These are phyloP conservation scores for Tryphoninae sp. DNA, from an alignment of 2,888 invertebrate genomes.

Conservation along the genomic window DNA sequence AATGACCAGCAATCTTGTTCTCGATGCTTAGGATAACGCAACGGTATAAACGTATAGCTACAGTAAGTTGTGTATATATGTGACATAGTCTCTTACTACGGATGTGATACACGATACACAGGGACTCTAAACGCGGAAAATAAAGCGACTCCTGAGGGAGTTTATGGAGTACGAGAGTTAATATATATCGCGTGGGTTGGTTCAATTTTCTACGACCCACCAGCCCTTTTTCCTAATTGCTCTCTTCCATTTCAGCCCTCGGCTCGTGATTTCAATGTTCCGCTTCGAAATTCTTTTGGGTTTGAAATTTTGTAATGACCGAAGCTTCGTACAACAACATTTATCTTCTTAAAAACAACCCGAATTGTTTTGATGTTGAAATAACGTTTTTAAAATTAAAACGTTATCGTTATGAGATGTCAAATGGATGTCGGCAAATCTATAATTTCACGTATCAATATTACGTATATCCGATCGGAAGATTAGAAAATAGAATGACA, in stretches of 20 bases:
- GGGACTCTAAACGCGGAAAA: conserved; percentile 41
- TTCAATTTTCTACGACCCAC: conserved; percentile 74
- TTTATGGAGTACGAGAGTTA: conserved; percentile 68
- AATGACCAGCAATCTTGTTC: conserved; percentile 50
- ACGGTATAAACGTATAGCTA: conserved; percentile 66
- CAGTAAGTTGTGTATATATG: conserved; percentile 34
- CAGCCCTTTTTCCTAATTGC: conserved; percentile 68
- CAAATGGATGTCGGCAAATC: too few species aligned
- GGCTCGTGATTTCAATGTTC: conserved; percentile 1
- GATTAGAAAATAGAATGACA: too few species aligned
- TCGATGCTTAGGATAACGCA: conserved; percentile 66
- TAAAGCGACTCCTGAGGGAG: conserved; percentile 45
- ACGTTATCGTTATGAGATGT: too few species aligned
- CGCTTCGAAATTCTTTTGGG: background rate
- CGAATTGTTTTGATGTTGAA: background rate
- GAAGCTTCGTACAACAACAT: conserved; percentile 35
- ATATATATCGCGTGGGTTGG: conserved; percentile 74
- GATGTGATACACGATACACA: conserved; percentile 55
- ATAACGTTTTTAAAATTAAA: too few species aligned
- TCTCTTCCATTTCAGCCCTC: conserved; percentile 50
- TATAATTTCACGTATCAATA: too few species aligned
- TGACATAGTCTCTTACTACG: conserved; percentile 34
- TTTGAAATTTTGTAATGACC: background rate
- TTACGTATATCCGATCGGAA: too few species aligned
- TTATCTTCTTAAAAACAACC: background rate